phyloP scores from a whole-genome alignment of 2,797 vertebrate species.

The Clarias laeviceps region DNA sequence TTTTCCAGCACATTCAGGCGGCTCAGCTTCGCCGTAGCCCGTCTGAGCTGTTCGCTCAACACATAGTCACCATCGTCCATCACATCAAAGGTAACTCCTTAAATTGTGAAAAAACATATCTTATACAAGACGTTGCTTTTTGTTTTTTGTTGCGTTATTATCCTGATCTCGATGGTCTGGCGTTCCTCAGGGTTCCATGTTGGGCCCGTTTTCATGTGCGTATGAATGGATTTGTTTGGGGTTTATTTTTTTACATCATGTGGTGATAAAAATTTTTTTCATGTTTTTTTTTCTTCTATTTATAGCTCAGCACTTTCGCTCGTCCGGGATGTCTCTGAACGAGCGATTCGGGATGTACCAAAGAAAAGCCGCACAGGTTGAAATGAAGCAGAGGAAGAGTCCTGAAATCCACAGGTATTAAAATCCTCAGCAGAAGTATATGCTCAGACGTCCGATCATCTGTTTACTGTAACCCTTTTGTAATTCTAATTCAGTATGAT shows the following conservation, averaged over 20 bases:
- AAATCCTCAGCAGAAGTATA: background rate
- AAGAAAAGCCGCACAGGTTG: constrained; percentile 93
- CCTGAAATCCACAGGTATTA: constrained; percentile 97
- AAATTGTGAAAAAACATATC: background rate
- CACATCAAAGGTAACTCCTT: constrained; percentile 90
- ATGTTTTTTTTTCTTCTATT: constrained; percentile 30
- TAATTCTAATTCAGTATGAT: background rate
- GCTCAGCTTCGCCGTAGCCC: constrained; percentile 90
- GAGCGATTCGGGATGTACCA: constrained; percentile 98
- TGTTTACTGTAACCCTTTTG: too few species aligned
- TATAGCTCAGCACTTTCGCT: constrained; percentile 94
- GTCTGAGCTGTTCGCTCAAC: constrained; percentile 94
- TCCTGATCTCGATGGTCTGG: background rate
- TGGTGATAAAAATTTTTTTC: background rate
- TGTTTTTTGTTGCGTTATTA: background rate
- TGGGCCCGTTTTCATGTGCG: background rate
- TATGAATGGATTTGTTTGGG: background rate
- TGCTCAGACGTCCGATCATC: background rate
- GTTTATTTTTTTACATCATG: background rate
- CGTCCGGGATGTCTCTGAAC: constrained; percentile 90
- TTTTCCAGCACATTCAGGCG: constrained; percentile 95
- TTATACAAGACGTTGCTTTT: background rate
- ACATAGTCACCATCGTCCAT: constrained; percentile 97
- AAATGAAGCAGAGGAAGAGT: constrained; percentile 95
- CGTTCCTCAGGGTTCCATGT: background rate